These are phyloP conservation scores for Aldabrachelys gigantea DNA, from an alignment of 2,113 vertebrate genomes.

Conservation along the genomic window DNA sequence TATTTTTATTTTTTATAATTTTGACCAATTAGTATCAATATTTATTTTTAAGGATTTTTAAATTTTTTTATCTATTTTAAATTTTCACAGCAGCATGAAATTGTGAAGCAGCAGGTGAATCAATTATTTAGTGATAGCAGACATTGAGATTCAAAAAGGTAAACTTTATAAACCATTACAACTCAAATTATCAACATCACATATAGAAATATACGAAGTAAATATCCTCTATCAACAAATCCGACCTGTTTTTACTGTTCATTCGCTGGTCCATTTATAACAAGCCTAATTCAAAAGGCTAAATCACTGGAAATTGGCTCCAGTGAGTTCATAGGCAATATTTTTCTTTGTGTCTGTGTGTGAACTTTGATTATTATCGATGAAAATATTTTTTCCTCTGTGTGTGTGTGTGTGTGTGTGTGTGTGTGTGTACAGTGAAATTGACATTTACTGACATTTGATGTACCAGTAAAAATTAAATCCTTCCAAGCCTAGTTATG, in stretches of 20 bases:
- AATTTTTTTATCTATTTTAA: background rate
- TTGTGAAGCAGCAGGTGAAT: background rate
- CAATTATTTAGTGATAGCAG: background rate
- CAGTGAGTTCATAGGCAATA: background rate
- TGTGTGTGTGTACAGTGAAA: background rate
- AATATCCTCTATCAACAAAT: background rate
- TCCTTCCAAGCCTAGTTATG: background rate
- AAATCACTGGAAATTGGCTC: background rate
- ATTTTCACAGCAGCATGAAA: background rate
- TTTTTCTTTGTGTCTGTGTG: background rate
- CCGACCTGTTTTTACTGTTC: background rate
- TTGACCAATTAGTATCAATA: background rate
- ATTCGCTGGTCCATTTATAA: background rate
- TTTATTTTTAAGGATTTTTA: background rate
- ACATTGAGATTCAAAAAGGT: background rate
- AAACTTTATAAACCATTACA: background rate
- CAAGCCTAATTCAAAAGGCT: background rate
- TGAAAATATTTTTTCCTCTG: background rate
- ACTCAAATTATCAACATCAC: background rate
- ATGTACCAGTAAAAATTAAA: background rate
- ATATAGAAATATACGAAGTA: background rate
- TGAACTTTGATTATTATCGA: background rate
- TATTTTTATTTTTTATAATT: background rate
- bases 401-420: background rate
- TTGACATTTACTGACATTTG: background rate